phyloP scores from a whole-genome alignment of 1,140 invertebrate species.

The Trinorchestia longiramus region DNA sequence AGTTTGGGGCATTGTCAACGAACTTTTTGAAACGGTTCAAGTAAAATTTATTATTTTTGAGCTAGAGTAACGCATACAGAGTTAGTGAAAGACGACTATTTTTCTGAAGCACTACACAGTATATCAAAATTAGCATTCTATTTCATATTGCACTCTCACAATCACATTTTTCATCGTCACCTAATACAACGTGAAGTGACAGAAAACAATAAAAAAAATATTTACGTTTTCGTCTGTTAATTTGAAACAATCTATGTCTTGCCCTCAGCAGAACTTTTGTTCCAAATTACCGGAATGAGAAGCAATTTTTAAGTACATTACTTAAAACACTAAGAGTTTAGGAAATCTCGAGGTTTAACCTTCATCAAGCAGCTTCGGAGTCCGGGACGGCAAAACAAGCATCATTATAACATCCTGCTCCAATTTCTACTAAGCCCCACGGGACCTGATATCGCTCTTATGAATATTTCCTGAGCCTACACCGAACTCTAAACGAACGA shows the following conservation, averaged over 20 bases:
- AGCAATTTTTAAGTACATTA: not conserved
- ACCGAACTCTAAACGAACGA: not conserved
- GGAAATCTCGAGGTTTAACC: not conserved
- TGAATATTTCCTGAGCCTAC: not conserved
- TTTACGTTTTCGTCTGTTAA: not conserved
- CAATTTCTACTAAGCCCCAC: not conserved
- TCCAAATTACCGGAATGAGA: not conserved
- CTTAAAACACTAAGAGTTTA: not conserved
- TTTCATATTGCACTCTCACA: not conserved
- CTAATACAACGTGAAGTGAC: no score
- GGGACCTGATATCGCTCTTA: not conserved
- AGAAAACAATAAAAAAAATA: no score
- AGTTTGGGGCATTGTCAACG: not conserved
- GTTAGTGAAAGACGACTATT: no score
- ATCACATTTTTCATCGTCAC: not conserved
- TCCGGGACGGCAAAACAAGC: not conserved
- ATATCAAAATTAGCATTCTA: not conserved
- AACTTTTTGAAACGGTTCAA: not conserved
- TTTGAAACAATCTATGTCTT: not conserved
- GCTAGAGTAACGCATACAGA: no score
- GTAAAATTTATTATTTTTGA: not conserved
- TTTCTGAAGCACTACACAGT: no score
- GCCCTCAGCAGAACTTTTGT: not conserved
- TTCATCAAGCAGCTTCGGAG: no score
- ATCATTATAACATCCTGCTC: not conserved